These are phyloP conservation scores for Cyprinodon diabolis DNA, from an alignment of 2,797 vertebrate species.

Conservation along the genomic window DNA sequence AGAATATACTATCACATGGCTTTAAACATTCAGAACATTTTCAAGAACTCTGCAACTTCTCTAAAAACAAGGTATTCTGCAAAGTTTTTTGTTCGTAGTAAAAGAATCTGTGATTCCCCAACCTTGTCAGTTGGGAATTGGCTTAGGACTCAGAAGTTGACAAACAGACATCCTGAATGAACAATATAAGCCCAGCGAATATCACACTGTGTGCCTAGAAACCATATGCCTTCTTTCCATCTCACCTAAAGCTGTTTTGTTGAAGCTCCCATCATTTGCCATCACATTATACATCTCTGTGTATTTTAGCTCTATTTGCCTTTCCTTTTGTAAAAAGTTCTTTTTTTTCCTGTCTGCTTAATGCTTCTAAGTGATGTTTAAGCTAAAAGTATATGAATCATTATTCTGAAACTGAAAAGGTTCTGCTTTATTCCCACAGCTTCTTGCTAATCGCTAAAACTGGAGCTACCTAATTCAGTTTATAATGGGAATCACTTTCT, in stretches of 20 bases:
- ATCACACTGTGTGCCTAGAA: conserved; percentile 53
- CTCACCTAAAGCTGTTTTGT: conserved; percentile 39
- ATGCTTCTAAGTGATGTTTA: background rate
- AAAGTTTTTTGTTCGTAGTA: too few relatives aligned
- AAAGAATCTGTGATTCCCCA: too few relatives aligned
- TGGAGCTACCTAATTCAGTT: background rate
- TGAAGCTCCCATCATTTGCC: conserved; percentile 24
- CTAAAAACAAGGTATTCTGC: too few relatives aligned
- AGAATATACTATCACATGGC: too few relatives aligned
- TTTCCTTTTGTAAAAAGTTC: conserved; percentile 33
- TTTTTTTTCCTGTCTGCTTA: conserved; percentile 31
- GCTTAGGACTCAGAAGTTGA: conserved; percentile 36
- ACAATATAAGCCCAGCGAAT: conserved; percentile 45
- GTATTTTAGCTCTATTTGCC: conserved; percentile 6
- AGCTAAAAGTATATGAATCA: background rate
- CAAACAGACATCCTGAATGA: conserved; percentile 33
- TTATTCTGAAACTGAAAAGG: background rate
- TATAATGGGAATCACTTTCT: background rate
- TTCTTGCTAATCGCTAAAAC: background rate
- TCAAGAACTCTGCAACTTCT: too few relatives aligned
- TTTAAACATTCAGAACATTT: too few relatives aligned
- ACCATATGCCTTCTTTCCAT: conserved; percentile 42
- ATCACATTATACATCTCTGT: background rate
- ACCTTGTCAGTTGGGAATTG: conserved; percentile 18
- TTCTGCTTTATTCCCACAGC: background rate